Conservation (phyloP, 2,888 invertebrate genomes). For the Conus canariensis region DNA sequence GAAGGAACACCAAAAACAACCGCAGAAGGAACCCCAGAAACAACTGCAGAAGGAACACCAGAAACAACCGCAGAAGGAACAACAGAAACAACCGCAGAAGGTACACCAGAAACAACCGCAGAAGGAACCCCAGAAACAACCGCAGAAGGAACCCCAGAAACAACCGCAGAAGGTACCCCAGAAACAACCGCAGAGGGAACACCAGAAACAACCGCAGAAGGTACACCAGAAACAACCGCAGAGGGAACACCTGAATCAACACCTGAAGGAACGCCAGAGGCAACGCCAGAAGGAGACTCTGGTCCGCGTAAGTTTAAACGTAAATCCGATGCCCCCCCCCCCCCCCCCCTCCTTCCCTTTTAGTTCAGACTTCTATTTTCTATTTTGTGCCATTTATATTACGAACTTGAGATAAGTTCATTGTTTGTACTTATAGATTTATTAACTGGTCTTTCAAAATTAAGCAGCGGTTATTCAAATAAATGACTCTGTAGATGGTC, state of each 20-base stretch:
- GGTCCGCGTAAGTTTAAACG: neutral
- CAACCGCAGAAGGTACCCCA: neutral
- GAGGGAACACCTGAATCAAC: too few relatives aligned
- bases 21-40: neutral
- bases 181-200: neutral
- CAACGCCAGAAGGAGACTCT: slow-evolving; percentile 41
- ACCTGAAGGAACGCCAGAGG: neutral
- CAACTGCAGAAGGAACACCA: neutral
- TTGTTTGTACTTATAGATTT: too few relatives aligned
- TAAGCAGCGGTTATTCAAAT: neutral
- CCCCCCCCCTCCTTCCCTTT: too few relatives aligned
- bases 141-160: slow-evolving; percentile 42
- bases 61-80: neutral
- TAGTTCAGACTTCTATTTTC: too few relatives aligned
- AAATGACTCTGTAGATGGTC: too few relatives aligned
- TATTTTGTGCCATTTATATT: too few relatives aligned
- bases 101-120: neutral
- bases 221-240: neutral
- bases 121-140: neutral
- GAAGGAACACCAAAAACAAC: neutral
- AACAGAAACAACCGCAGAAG: neutral
- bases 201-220: neutral
- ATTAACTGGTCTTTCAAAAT: neutral
- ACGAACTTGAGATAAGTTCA: too few relatives aligned
- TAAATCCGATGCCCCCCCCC: too few relatives aligned